Evolutionary conservation across 2,888 invertebrate species (phyloP), one percentile per base, ranked within the genome.

Genomic region (Xestia rhomboidea): DNA sequence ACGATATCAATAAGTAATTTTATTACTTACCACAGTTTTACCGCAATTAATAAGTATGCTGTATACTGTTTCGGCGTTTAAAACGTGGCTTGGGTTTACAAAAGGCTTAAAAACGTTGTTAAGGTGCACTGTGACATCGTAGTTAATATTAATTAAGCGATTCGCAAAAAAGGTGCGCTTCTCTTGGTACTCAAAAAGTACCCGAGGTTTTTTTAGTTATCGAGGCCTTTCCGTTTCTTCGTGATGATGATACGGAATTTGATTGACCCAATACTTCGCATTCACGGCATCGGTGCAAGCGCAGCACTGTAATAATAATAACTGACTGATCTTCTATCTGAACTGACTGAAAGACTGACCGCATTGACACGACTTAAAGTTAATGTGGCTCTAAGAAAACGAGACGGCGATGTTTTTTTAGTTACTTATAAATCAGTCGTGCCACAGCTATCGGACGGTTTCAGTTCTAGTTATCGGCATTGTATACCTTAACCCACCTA

Each of bases 111-210:
- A 77, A 86, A 89, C 73, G 49, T 88, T 87, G 89, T 90, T 88
- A 89, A 88, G 82, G 84, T 75, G 68, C 75, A 80, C 82, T 83
- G 83, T 89, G 89, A 88, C 89, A 89, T 82, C 86, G 73, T 81
- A 77, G 89, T 91, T 89, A 91, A 91, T 91, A 90, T 89, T 90
- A 90, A 92, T 92, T 89, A 91, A 89, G 82, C 80, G 66, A 87
- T 89, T 78, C 81, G 85, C 82, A 87, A 87, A 76, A 83, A 87
- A 83, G 79, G 75, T 83, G 15, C 18, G 76, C 34, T 89, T 78
- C 82, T 13, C 73, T 84, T 83, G 13, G 70, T 38, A 62, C 69
- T 77, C 1, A 72, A 38, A 60, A 57, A 30, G n/a, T 44, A 21
- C 13, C 3, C 1, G 2, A 24, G 0, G 6, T 27, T 70, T 46